These are phyloP conservation scores for Apodemus speciosus DNA, from an alignment of 2,113 vertebrate species.

Conservation along the genomic window DNA sequence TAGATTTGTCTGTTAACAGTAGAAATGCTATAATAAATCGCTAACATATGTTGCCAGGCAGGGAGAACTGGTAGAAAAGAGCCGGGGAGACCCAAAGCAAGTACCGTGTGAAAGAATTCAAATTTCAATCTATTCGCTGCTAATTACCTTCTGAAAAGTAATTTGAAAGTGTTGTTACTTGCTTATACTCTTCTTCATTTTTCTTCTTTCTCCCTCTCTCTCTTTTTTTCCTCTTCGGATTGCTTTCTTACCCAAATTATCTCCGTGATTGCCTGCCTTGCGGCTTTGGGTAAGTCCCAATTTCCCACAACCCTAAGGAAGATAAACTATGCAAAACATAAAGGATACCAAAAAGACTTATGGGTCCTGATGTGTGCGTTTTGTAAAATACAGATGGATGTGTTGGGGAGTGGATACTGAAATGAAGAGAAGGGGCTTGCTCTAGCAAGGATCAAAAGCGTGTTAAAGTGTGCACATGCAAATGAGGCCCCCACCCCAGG, in stretches of 20 bases:
- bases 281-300: constrained; percentile 85
- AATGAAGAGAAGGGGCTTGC: constrained; percentile 68
- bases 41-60: constrained; percentile 87
- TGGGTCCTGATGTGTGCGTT: constrained; percentile 71
- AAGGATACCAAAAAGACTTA: constrained; percentile 79
- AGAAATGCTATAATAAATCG: constrained; percentile 87
- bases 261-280: constrained; percentile 85
- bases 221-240: constrained; percentile 80
- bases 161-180: constrained; percentile 83
- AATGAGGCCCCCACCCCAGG: constrained; percentile 60
- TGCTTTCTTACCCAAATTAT: constrained; percentile 86
- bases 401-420: constrained; percentile 48
- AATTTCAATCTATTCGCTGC: constrained; percentile 82
- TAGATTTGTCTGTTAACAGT: constrained; percentile 87
- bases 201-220: constrained; percentile 71
- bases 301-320: constrained; percentile 83
- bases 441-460: constrained; percentile 69
- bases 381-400: constrained; percentile 77
- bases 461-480: constrained; percentile 74
- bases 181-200: constrained; percentile 81
- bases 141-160: constrained; percentile 82
- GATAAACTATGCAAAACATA: constrained; percentile 80
- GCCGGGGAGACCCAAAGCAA: constrained; percentile 82
- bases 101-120: constrained; percentile 85
- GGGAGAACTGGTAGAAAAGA: constrained; percentile 85